Conservation (phyloP, 2,888 invertebrate genomes). For the Bedellia somnulentella region DNA sequence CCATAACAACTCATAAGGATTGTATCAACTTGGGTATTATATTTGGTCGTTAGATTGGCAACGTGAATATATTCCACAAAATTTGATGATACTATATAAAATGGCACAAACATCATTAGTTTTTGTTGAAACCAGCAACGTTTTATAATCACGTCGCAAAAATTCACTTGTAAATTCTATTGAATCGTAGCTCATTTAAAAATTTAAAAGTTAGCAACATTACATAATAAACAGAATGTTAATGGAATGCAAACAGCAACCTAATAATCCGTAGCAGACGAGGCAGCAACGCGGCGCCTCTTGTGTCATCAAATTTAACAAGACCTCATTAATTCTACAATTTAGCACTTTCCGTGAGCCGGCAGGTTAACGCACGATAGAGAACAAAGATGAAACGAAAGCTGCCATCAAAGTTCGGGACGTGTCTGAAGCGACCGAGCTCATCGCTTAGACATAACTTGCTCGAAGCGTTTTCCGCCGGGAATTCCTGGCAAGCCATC, state of each 20-base stretch:
- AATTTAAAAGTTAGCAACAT: too few relatives aligned
- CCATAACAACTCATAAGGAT: too few relatives aligned
- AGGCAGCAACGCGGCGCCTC: slow-evolving; percentile 18
- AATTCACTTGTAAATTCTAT: too few relatives aligned
- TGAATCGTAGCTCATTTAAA: too few relatives aligned
- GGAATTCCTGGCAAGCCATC: slow-evolving; percentile 26
- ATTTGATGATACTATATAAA: too few relatives aligned
- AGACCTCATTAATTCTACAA: slow-evolving; percentile 25
- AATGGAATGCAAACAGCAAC: slow-evolving; percentile 19
- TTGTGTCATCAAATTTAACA: slow-evolving; percentile 23
- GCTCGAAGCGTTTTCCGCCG: slow-evolving; percentile 48
- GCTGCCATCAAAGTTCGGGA: slow-evolving; percentile 13
- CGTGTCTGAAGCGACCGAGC: slow-evolving; percentile 16
- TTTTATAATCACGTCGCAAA: too few relatives aligned
- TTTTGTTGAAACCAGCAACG: too few relatives aligned
- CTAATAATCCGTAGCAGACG: slow-evolving; percentile 5
- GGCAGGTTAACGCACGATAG: slow-evolving; percentile 7
- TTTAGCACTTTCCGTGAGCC: slow-evolving; percentile 18
- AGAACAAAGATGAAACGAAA: slow-evolving; percentile 12
- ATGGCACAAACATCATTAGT: too few relatives aligned
- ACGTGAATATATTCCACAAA: too few relatives aligned
- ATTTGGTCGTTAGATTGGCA: too few relatives aligned
- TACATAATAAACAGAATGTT: too few relatives aligned
- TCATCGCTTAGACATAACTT: slow-evolving; percentile 21
- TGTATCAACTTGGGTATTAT: too few relatives aligned